A percentile compares a stretch with the other conserved stretches of the same genome.
These are phyloP conservation scores for Tragelaphus oryx DNA, from an alignment of 2,797 vertebrate genomes.

Conservation along the genomic window DNA sequence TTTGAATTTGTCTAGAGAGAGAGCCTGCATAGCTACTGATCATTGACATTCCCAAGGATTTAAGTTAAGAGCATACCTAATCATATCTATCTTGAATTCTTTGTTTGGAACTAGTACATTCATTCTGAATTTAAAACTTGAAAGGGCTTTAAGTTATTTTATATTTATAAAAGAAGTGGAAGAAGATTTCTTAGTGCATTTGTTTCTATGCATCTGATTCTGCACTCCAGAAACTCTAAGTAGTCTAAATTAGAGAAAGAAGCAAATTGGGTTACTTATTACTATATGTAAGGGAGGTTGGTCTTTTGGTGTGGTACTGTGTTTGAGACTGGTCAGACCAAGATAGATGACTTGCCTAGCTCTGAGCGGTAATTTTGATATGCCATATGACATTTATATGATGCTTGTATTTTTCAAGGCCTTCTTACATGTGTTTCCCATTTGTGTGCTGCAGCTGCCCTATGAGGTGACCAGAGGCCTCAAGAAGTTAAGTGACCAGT, in stretches of 20 bases:
- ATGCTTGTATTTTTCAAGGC: conserved; percentile 5
- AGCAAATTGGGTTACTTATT: neutral
- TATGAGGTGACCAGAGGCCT: neutral
- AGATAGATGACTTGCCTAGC: neutral
- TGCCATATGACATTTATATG: neutral
- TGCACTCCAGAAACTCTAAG: neutral
- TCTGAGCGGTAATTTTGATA: neutral
- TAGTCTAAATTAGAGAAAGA: conserved; percentile 2
- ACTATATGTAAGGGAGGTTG: neutral
- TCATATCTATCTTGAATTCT: conserved; percentile 36
- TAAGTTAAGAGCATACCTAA: conserved; percentile 24
- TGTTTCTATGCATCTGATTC: conserved; percentile 20
- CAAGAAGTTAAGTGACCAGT: neutral
- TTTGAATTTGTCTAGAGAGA: conserved; percentile 5
- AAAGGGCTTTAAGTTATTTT: conserved; percentile 29
- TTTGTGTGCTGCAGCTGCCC: neutral
- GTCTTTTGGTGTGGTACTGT: neutral
- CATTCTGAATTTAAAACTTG: conserved; percentile 31
- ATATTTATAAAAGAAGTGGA: neutral
- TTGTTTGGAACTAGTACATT: conserved; percentile 30
- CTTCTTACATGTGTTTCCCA: neutral
- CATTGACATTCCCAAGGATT: neutral
- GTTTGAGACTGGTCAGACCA: neutral
- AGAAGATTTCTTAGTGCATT: neutral
- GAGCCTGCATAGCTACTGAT: neutral